Percentiles rank a stretch among this genome's conserved stretches.
Conservation (phyloP, 92 coral and sea anemone species). For the Palythoa heliodiscus region DNA sequence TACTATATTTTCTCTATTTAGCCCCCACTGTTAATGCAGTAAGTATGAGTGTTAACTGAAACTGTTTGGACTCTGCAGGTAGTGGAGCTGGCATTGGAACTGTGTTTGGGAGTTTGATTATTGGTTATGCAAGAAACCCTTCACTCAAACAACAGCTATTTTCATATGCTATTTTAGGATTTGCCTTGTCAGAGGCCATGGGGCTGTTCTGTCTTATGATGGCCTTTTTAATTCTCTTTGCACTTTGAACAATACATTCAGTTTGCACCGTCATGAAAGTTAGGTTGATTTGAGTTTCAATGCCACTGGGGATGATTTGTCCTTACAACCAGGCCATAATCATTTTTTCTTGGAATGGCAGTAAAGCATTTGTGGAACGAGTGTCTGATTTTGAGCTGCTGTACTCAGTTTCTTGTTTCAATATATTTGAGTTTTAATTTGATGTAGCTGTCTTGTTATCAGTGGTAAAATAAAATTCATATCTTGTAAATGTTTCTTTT, state of each 20-base stretch:
- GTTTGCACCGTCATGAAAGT: conserved; percentile 3
- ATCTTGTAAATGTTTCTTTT: too few species aligned
- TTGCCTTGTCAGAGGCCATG: conserved; percentile 99
- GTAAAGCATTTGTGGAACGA: conserved; percentile 14
- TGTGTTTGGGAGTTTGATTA: conserved; percentile 97
- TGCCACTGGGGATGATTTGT: conserved; percentile 15
- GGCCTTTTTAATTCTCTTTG: conserved; percentile 99
- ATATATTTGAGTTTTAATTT: conserved; percentile 6
- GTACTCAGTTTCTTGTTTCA: conserved; percentile 22
- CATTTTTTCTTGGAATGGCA: background rate
- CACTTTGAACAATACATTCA: conserved; percentile 68
- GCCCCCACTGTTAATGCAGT: background rate
- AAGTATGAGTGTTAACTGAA: background rate
- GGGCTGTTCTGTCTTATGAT: conserved; percentile 99
- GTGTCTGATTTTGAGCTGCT: conserved; percentile 10
- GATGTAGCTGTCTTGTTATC: background rate
- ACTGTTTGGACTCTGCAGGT: conserved; percentile 61
- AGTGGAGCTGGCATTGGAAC: conserved; percentile 99
- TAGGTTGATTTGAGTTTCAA: conserved; percentile 5
- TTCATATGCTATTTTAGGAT: conserved; percentile 99
- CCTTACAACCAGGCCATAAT: background rate
- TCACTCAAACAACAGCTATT: conserved; percentile 98
- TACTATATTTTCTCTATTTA: too few species aligned
- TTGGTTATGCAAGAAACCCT: conserved; percentile 99
- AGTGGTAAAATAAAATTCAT: too few species aligned